Base-by-base conservation (phyloP, 2,113 vertebrate species). In the Cinclus cinclus region DNA sequence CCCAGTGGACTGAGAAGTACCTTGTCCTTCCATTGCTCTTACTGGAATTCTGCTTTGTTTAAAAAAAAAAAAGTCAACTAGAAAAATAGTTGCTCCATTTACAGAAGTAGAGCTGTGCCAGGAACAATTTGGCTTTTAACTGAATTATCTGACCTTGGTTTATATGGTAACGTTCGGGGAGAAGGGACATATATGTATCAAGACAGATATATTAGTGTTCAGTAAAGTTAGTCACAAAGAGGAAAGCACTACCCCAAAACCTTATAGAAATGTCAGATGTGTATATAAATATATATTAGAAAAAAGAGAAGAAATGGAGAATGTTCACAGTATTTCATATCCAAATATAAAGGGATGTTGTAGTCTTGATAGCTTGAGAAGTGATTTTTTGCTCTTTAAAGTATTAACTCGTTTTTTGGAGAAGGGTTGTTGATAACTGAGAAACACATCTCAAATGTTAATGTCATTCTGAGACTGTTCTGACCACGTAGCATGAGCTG, bases 141-240 rank as follows among this genome's bases (percentile, higher is more conserved):
- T 73, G 81, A 84, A 82, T 91, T 73, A 81, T 94, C 55, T 92
- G 79, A 73, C 60, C 59, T 94, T 90, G 24, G 23, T 81, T 89
- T 84, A n/a, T 80, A 31, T 24, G 25, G 41, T 41, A 70, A 52
- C 39, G 9, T 82, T 37, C 18, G 75, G 37, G 71, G 50, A 87
- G 46, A 87, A 87, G 37, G 13, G 62, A 82, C 28, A n/a, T 85
- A 69, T 33, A 60, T 60, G 24, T 77, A 62, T 75, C 65, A 63
- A 75, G 41, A 60, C 28, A 87, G 56, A 64, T 7, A 20, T 69
- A 46, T 76, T 85, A 27, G 6, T 79, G 62, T 69, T 80, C 79
- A 83, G 56, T 74, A 70, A 88, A 83, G n/a, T 86, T 82, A 87
- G 52, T 92, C 56, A 76, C 33, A 69, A 84, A 89, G 87, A 87